Evolutionary conservation across 2,888 invertebrate genomes (phyloP), one percentile per base, ranked within the genome.

Genomic region (Euzophera pinguis): DNA sequence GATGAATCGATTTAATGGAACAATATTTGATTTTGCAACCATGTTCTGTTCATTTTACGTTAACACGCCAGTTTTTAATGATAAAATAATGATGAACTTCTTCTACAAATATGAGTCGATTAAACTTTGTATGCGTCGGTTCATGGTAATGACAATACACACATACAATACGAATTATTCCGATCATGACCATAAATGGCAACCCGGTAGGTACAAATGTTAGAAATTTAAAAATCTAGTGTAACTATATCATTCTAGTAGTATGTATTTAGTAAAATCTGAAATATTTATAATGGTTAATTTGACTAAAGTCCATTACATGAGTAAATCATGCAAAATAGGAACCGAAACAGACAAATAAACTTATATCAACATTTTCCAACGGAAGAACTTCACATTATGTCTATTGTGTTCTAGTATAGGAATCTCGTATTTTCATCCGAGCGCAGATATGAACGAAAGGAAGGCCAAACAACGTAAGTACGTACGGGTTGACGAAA

Each of bases 361-460:
- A 51, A 82, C 78, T 81, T 81, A 78, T 78, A 76, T 79, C 75
- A 73, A 81, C 75, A 82, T 82, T 81, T 81, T 79, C 78, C 75
- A 76, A 67, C 65, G 73, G 72, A 70, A 71, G 78, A 74, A 67
- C 78, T 73, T 78, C 72, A 70, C 75, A 75, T 78, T 76, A 71
- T 74, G 69, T 76, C 78, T 77, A 84, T 84, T 83, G 83, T 84
- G 69, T 69, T 75, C 32, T 22, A 67, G 76, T 69, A 78, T 71
- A 81, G 78, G 81, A 81, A 84, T 82, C 80, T 84, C 76, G 78
- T 82, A 78, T 82, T 82, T 78, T 81, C 80, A 81, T 77, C 77
- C 75, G 71, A 81, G 76, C 81, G 79, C 77, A 69, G 64, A 62
- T 61, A 62, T 68, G 65, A 71, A 67, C 65, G 72, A 67, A 69